phyloP scores from a whole-genome alignment of 2,797 vertebrate species.

The Pseudochromis fuscus region DNA sequence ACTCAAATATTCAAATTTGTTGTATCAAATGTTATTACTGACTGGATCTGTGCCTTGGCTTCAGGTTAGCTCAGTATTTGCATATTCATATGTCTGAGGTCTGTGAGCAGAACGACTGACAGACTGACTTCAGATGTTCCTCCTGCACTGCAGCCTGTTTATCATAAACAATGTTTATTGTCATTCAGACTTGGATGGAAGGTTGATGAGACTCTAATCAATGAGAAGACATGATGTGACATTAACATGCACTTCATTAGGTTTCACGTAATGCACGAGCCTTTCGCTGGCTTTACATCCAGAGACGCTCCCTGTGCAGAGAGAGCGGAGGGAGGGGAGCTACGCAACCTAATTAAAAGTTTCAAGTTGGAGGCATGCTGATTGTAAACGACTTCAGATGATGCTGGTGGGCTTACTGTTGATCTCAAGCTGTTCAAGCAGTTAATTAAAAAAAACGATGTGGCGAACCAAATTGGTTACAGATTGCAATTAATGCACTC shows the following conservation, averaged over 20 bases:
- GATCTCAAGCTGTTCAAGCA: conserved; percentile 85
- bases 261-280: conserved; percentile 43
- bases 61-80: conserved; percentile 54
- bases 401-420: conserved; percentile 80
- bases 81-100: conserved; percentile 56
- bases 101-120: conserved; percentile 26
- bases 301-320: conserved; percentile 18
- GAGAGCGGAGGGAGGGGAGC: conserved; percentile 37
- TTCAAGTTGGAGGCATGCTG: conserved; percentile 79
- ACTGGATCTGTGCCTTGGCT: conserved; percentile 57
- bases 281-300: conserved; percentile 41
- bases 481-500: conserved; percentile 84
- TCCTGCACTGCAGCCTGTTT: conserved; percentile 25
- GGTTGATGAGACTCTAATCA: conserved; percentile 45
- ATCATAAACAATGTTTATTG: conserved; percentile 41
- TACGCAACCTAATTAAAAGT: conserved; percentile 84
- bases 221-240: conserved; percentile 32
- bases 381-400: conserved; percentile 82
- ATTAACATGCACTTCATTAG: conserved; percentile 45
- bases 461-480: conserved; percentile 81
- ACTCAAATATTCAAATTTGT: conserved; percentile 62
- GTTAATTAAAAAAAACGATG: conserved; percentile 79
- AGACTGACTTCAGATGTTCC: conserved; percentile 33
- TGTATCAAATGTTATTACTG: conserved; percentile 52
- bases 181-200: conserved; percentile 43